phyloP scores from a whole-genome alignment of 2,113 vertebrate genomes.

The Clinocottus analis region DNA sequence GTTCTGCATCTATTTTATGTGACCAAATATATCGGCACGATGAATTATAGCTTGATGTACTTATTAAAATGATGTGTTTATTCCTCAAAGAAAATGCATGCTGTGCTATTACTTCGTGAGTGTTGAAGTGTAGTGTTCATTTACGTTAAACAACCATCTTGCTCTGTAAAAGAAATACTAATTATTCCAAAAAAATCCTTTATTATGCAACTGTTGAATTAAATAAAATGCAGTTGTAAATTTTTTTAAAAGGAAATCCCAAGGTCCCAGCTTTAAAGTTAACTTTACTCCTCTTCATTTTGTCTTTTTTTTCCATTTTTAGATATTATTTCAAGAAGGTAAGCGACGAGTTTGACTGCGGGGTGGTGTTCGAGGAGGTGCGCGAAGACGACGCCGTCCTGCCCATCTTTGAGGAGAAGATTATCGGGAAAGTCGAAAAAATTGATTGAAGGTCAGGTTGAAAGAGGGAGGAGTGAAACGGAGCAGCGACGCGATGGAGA shows the following conservation, averaged over 20 bases:
- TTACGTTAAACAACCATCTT: not conserved
- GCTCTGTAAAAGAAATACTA: too few relatives aligned
- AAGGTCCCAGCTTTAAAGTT: not conserved
- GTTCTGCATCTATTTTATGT: not conserved
- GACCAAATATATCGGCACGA: not conserved
- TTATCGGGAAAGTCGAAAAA: conserved; percentile 96
- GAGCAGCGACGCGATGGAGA: not conserved
- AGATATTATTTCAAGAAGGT: conserved; percentile 99
- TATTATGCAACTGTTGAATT: not conserved
- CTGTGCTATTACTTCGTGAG: too few relatives aligned
- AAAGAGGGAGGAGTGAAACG: not conserved
- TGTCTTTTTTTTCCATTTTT: not conserved
- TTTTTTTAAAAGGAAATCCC: not conserved
- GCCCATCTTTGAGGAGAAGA: conserved; percentile 94
- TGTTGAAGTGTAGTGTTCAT: too few relatives aligned
- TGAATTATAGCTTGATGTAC: not conserved
- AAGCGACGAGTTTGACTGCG: conserved; percentile 96
- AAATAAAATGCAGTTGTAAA: not conserved
- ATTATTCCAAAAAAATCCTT: too few relatives aligned
- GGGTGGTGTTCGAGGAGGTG: conserved; percentile 96
- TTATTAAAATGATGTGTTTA: not conserved
- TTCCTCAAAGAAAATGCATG: not conserved
- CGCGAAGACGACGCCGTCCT: conserved; percentile 89
- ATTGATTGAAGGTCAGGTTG: conserved; percentile 83
- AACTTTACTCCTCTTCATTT: not conserved